Evolutionary conservation across 2,113 vertebrate genomes (phyloP).

Genomic region (Isurus oxyrinchus): DNA sequence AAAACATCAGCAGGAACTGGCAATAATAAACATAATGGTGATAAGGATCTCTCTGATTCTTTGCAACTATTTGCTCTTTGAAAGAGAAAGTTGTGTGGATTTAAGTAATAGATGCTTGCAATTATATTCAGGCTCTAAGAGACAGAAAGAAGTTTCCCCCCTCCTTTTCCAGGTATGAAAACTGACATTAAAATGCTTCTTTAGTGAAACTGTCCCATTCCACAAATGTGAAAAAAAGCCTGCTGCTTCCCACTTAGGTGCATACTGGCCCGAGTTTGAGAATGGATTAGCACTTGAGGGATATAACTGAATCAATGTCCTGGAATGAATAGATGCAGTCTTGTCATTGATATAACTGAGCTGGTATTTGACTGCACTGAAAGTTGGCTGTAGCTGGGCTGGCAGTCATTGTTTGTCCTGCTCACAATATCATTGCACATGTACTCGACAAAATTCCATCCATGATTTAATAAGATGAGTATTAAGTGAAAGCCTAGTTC

Average conservation of each 20-base stretch:
- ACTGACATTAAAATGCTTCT: background rate
- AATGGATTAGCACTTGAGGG: background rate
- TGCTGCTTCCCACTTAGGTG: background rate
- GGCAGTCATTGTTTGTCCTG: background rate
- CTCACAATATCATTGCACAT: background rate
- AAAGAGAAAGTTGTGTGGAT: background rate
- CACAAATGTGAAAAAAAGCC: background rate
- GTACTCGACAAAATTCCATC: background rate
- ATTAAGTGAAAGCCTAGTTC: background rate
- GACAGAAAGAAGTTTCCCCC: background rate
- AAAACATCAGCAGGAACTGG: background rate
- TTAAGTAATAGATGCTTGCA: background rate
- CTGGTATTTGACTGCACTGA: background rate
- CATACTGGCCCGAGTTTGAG: background rate
- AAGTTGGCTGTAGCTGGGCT: background rate
- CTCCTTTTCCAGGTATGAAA: background rate
- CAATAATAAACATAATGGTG: background rate
- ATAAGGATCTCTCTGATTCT: background rate
- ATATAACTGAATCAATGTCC: background rate
- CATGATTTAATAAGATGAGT: background rate
- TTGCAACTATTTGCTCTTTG: background rate
- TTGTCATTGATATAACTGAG: background rate
- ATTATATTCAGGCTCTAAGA: background rate
- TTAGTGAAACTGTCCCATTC: background rate
- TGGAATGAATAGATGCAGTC: background rate